Evolutionary conservation across 1,140 invertebrate genomes (phyloP).

Genomic region (Sitophilus oryzae): DNA sequence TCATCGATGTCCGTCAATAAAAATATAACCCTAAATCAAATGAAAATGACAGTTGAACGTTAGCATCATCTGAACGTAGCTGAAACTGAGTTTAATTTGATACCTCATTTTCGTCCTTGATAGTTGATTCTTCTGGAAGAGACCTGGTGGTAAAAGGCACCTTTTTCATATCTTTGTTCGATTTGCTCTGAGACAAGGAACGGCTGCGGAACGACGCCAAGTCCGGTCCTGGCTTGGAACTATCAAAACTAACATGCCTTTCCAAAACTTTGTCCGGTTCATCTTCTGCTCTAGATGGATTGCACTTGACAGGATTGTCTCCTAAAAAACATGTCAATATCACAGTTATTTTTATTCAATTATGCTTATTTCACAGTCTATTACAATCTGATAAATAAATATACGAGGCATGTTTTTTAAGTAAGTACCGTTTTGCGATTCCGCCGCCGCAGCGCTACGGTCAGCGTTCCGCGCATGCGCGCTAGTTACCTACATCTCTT

Average conservation of each 20-base stretch:
- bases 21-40: too few species aligned
- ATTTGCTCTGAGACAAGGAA: slow-evolving; percentile 17
- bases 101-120: slow-evolving; percentile 3
- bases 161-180: slow-evolving; percentile 8
- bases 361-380: too few species aligned
- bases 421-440: too few species aligned
- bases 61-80: background rate
- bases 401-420: too few species aligned
- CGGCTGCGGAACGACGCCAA: slow-evolving; percentile 13
- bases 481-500: too few species aligned
- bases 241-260: slow-evolving; percentile 20
- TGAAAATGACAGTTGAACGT: too few species aligned
- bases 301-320: background rate
- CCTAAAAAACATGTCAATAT: background rate
- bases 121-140: slow-evolving; percentile 17
- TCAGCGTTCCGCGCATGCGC: too few species aligned
- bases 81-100: slow-evolving; percentile 2
- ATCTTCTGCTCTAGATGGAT: slow-evolving; percentile 8
- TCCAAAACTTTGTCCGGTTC: slow-evolving; percentile 5
- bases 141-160: slow-evolving; percentile 16
- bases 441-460: too few species aligned
- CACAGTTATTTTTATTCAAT: too few species aligned
- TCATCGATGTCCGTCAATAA: too few species aligned
- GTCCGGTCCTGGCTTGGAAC: slow-evolving; percentile 7
- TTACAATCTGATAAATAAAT: too few species aligned